Evolutionary conservation across 2,888 invertebrate species (phyloP).

Genomic region (Hyposoter dolosus): DNA sequence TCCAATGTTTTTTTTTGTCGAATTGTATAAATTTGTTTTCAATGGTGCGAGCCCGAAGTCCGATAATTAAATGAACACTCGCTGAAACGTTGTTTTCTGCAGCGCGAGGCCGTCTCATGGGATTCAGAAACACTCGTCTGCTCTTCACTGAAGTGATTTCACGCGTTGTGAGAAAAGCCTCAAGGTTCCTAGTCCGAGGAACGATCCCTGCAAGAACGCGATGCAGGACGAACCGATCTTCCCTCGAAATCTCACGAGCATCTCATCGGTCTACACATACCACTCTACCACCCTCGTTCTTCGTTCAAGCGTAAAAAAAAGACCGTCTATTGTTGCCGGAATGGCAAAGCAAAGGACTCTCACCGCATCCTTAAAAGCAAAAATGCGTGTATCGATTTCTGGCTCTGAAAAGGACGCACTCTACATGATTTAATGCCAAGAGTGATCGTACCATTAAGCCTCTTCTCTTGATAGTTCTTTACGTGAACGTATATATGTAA

Average conservation of each 20-base stretch:
- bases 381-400: slow-evolving; percentile 9
- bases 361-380: slow-evolving; percentile 30
- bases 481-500: neutral
- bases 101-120: slow-evolving; percentile 3
- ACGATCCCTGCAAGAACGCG: slow-evolving; percentile 18
- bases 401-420: neutral
- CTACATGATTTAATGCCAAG: slow-evolving; percentile 5
- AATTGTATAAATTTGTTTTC: neutral
- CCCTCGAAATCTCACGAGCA: slow-evolving; percentile 52
- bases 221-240: slow-evolving; percentile 58
- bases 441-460: neutral
- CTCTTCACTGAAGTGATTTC: slow-evolving; percentile 51
- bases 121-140: slow-evolving; percentile 61
- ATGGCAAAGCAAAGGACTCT: slow-evolving; percentile 51
- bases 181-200: slow-evolving; percentile 33
- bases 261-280: neutral
- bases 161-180: slow-evolving; percentile 47
- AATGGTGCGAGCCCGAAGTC: neutral
- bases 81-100: slow-evolving; percentile 6
- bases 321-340: slow-evolving; percentile 63
- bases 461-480: neutral
- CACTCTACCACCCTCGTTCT: slow-evolving; percentile 51
- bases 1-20: neutral
- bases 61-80: neutral
- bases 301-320: slow-evolving; percentile 50